phyloP scores from a whole-genome alignment of 2,797 vertebrate genomes.

The Poeciliopsis turneri region DNA sequence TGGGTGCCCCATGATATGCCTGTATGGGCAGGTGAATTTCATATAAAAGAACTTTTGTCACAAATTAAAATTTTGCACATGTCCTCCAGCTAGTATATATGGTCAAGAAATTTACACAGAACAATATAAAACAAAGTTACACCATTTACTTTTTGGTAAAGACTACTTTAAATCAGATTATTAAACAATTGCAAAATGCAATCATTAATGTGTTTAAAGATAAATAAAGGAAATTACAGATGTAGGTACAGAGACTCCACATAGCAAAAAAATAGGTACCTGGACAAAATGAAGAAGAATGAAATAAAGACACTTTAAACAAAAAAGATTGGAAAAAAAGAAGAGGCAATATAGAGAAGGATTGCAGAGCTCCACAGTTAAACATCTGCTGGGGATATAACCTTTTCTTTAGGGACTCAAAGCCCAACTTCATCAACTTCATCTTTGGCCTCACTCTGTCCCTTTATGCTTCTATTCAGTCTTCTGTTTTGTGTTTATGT shows the following conservation, averaged over 20 bases:
- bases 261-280: constrained; percentile 16
- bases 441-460: constrained; percentile 45
- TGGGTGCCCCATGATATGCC: constrained; percentile 25
- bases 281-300: constrained; percentile 15
- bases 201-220: not conserved
- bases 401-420: constrained; percentile 66
- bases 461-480: constrained; percentile 49
- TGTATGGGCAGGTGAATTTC: constrained; percentile 55
- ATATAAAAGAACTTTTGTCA: constrained; percentile 50
- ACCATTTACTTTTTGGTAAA: not conserved
- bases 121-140: not conserved
- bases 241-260: not conserved
- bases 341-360: constrained; percentile 52
- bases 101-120: not conserved
- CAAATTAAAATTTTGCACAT: constrained; percentile 14
- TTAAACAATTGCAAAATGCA: not conserved
- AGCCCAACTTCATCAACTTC: constrained; percentile 55
- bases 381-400: constrained; percentile 76
- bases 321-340: constrained; percentile 18
- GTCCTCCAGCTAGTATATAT: not conserved
- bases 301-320: constrained; percentile 30
- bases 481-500: constrained; percentile 73
- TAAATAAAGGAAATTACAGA: not conserved
- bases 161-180: constrained; percentile 4
- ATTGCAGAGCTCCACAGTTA: constrained; percentile 55